Base-by-base conservation (phyloP, 2,113 vertebrate species). In the Dendrocopos noguchii region DNA sequence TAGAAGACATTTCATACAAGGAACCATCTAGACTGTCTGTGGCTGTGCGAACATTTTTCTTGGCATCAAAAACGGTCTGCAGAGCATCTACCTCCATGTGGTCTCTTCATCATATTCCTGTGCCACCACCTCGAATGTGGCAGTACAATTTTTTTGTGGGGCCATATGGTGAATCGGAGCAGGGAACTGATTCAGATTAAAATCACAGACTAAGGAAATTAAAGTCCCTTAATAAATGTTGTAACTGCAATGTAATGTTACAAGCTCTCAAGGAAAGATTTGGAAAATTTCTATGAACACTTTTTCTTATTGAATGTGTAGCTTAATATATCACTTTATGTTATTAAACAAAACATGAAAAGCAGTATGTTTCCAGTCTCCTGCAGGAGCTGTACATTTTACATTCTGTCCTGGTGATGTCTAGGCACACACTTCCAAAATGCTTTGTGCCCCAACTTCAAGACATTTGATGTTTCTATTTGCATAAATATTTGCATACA, bases 121-220 rank as follows among this genome's bases (percentile, higher is more conserved):
- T 90, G 86, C 92, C 90, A 80, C 90, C 85, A 78, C 42, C 57
- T 74, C 7, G 2, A 47, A 65, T 39, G 36, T 33, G 52, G 85
- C 65, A 78, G 31, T 57, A 7, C 57, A 56, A 88, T 47, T 61
- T 94, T 84, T 94, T 90, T 91, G 73, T 64, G 33, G 39, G 76
- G 80, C 79, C 93, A 95, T 42, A 56, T 94, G 90, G 94, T 56
- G 42, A 95, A 80, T 71, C 4, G 0, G 31, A 88, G 74, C 75
- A 87, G 46, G 63, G 84, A 89, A 89, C 79, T 7, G 34, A 80
- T 73, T 88, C 75, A 91, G 90, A 93, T 93, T 94, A 85, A 94
- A 91, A 91, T 36, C 60, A 68, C 76, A 83, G 87, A 80, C 93
- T 91, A 95, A 90, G 95, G 94, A 96, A 95, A 96, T 93, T 73